Evolutionary conservation across 92 coral and sea anemone species (phyloP), one percentile per base, ranked within the genome.

Genomic region (Pocillopora meandrina): DNA sequence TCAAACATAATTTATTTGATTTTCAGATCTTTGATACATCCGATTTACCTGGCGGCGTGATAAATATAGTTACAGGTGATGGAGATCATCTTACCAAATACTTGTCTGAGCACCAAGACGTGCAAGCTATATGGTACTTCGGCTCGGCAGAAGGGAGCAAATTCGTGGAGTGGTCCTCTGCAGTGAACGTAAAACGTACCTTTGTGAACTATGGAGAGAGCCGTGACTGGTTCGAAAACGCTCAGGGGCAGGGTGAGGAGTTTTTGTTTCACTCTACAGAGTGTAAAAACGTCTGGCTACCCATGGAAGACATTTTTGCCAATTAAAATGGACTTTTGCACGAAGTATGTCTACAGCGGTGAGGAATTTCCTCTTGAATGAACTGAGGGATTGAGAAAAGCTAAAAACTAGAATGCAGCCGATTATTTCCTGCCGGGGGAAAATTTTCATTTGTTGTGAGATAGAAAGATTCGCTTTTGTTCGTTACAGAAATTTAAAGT

Each of bases 91-190:
- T 96, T 59, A 96, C 98, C 75, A 96, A 96, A 84, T 96, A 90
- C 87, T 88, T 96, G 69, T 75, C 95, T 0, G 98, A 96, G 65
- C 98, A 96, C 90, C 98, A 96, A 77, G 95, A 96, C 71, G 98
- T 96, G 70, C 96, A 96, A 84, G 93, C 98, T 26, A 94, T 96
- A 98, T 96, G 98, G 98, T 96, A 96, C 91, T 94, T 96, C 17
- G 98, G 98, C 52, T 86, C 98, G 42, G 92, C 98, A 52, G 96
- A 96, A 82, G 98, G 98, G 18, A 90, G 96, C 90, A 96, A 96
- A 81, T 96, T 96, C 63, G 98, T 96, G 18, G 98, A 96, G 83
- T 80, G 95, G 68, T 79, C 92, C 49, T 94, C 98, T 2, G 95
- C 98, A 7, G 98, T 88, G 68, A 96, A 96, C 83, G 98, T 96